Conservation (phyloP, 1,140 invertebrate species). For the Drosophila dunni region DNA sequence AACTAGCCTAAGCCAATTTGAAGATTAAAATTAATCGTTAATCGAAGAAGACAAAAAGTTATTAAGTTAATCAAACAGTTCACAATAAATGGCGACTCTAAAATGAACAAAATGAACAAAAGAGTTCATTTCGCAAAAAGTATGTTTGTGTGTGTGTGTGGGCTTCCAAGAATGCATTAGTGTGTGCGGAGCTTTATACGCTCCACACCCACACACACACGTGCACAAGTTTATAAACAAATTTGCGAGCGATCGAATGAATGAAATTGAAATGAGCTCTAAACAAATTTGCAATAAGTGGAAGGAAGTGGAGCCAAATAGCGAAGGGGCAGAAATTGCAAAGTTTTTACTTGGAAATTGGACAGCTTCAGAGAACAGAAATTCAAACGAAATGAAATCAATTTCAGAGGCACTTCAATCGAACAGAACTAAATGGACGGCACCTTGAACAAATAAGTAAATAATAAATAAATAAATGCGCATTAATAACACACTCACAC, state of each 20-base stretch:
- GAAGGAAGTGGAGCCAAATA: conserved; percentile 16
- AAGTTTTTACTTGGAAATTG: conserved; percentile 32
- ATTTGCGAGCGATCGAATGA: conserved; percentile 30
- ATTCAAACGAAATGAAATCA: conserved; percentile 34
- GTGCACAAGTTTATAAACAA: conserved; percentile 35
- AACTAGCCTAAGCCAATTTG: not conserved
- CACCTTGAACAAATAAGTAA: conserved; percentile 30
- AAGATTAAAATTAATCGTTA: not conserved
- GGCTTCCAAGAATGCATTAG: not conserved
- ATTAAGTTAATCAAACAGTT: not conserved
- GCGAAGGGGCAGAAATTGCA: no score
- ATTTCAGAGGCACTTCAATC: conserved; percentile 36
- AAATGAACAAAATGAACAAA: conserved; percentile 3
- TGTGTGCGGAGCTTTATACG: not conserved
- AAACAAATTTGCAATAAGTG: conserved; percentile 49
- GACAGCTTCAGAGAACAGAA: conserved; percentile 1
- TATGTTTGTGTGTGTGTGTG: not conserved
- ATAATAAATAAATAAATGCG: conserved; percentile 43
- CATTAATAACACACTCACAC: conserved; percentile 29
- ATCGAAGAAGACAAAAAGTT: not conserved
- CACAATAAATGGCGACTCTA: not conserved
- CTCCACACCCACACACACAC: no score
- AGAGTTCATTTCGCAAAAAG: not conserved
- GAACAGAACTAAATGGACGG: conserved; percentile 32
- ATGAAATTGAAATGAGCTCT: conserved; percentile 48